phyloP scores from a whole-genome alignment of 53 echinoderm and acorn worm genomes.

The Luidia sarsii region DNA sequence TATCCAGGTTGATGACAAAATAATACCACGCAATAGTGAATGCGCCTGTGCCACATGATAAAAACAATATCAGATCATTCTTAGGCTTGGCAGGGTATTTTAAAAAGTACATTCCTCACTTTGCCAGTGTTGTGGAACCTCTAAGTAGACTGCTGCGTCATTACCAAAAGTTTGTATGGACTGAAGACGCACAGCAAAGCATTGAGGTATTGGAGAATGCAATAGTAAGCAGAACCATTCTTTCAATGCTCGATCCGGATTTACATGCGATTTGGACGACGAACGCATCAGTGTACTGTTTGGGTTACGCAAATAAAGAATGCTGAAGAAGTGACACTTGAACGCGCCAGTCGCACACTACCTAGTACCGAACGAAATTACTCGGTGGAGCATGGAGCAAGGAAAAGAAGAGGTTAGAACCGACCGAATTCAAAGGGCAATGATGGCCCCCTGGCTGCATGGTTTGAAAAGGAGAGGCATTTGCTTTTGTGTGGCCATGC shows the following conservation, averaged over 20 bases:
- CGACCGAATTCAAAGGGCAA: too few relatives aligned
- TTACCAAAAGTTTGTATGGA: constrained; percentile 10
- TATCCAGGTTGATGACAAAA: constrained; percentile 34
- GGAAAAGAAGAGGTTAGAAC: too few relatives aligned
- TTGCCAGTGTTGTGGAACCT: constrained; percentile 32
- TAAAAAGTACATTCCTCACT: constrained; percentile 37
- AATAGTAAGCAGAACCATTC: background rate
- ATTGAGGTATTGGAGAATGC: constrained; percentile 12
- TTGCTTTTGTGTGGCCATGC: too few relatives aligned
- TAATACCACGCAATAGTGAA: constrained; percentile 30
- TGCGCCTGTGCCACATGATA: constrained; percentile 29
- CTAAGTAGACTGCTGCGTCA: background rate
- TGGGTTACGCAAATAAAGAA: constrained; percentile 41
- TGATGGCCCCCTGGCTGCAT: too few relatives aligned
- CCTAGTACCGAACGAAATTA: constrained; percentile 27
- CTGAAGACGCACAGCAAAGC: constrained; percentile 3
- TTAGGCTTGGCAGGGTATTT: constrained; percentile 47
- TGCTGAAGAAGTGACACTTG: constrained; percentile 15
- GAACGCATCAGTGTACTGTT: constrained; percentile 49
- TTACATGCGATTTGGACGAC: constrained; percentile 19
- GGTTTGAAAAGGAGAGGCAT: too few relatives aligned
- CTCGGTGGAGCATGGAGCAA: too few relatives aligned
- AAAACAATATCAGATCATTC: constrained; percentile 38
- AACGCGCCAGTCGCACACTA: constrained; percentile 21
- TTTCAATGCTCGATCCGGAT: constrained; percentile 42